These are phyloP conservation scores for Mallateleia sp. DNA, from an alignment of 2,888 invertebrate genomes.

Conservation along the genomic window DNA sequence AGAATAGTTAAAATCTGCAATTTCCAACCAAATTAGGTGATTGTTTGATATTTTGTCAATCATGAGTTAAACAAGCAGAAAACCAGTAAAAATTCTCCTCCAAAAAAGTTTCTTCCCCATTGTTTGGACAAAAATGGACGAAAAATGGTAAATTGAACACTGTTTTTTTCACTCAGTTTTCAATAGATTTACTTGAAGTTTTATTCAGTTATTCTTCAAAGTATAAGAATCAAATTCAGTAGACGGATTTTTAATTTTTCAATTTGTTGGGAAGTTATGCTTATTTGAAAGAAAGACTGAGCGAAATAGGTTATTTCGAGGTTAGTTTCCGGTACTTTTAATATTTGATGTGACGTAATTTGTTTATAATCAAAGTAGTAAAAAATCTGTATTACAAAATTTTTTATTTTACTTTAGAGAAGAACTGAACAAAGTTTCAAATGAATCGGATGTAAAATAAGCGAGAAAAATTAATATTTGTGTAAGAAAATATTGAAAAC, in stretches of 20 bases:
- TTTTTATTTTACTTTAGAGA: neutral
- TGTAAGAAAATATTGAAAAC: constrained; percentile 4
- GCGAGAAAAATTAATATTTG: constrained; percentile 4
- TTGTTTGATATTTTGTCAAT: neutral
- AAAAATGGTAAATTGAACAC: neutral
- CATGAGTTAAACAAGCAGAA: constrained; percentile 5
- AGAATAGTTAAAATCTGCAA: too few relatives aligned
- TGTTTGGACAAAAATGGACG: neutral
- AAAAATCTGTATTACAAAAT: neutral
- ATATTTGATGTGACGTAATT: neutral
- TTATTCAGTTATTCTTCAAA: neutral
- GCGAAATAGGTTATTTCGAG: constrained; percentile 12
- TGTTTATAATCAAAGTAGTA: constrained; percentile 1
- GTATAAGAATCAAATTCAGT: neutral
- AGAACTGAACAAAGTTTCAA: neutral
- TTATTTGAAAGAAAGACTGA: constrained; percentile 3
- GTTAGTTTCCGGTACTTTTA: constrained; percentile 7
- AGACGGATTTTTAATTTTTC: constrained; percentile 1
- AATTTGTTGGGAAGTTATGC: constrained; percentile 4
- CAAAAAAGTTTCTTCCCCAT: neutral
- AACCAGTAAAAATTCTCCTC: neutral
- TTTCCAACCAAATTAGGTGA: neutral
- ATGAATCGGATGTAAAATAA: neutral
- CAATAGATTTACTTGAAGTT: neutral
- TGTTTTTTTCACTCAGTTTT: constrained; percentile 3